Base-by-base conservation (phyloP, 2,888 invertebrate species). In the Plebejus melissa region DNA sequence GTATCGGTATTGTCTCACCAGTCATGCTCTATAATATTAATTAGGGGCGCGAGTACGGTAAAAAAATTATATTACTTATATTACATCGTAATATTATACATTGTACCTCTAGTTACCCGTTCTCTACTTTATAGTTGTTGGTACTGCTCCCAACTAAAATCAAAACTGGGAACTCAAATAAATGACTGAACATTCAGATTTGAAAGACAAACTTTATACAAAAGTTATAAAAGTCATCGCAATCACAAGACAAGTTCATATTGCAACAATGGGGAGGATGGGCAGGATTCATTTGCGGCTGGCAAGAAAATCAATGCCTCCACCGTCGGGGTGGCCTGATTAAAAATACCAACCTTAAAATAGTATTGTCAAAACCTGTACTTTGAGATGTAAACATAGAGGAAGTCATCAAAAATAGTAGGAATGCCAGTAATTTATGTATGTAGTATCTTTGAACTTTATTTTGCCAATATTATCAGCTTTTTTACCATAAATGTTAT, bases 231-330 rank as follows among this genome's bases (percentile, higher is more conserved):
- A 85, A 88, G 86, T 87, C 85, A 85, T 84, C 85, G 87, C 86
- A 89, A 88, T 85, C 85, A 84, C 87, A 86, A 85, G 83, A 85
- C 81, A 82, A 82, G 85, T 88, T 87, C 88, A 87, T 88, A 88
- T 86, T 88, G 88, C 87, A 79, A 81, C 84, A 83, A 88, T 88
- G 89, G 89, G 65, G 65, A 32, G 22, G 22, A 86, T 80, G 80
- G 76, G 76, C 75, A 75, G 75, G 76, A 60, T 58, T 76, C 77
- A 88, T 88, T 88, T 88, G 88, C 83, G 88, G 89, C 81, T 80
- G 81, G 82, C 78, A 79, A 78, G 76, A 78, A 79, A 81, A 79
- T 80, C 81, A 78, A 81, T 81, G 80, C 79, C 81, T 83, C 80
- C 86, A 88, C 88, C 83, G 88, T 84, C 83, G 78, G 82, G 82